These are phyloP conservation scores for Peromyscus eremicus DNA, from an alignment of 2,797 vertebrate species.

Conservation along the genomic window DNA sequence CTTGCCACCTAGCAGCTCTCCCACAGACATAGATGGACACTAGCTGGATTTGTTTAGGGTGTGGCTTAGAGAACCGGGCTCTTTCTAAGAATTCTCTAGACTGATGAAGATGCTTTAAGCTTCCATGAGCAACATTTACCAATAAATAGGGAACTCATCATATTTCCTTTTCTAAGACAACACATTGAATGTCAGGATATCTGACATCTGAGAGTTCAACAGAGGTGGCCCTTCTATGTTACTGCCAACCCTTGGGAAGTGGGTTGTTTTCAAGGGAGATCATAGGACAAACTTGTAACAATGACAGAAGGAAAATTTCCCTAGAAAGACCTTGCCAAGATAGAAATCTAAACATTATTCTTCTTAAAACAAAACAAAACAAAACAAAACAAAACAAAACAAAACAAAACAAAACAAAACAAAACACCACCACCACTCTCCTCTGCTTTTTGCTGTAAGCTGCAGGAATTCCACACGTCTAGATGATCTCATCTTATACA, in stretches of 20 bases:
- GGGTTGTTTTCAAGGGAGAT: neutral
- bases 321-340: neutral
- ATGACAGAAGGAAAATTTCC: neutral
- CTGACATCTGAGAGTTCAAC: neutral
- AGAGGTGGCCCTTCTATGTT: neutral
- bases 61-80: neutral
- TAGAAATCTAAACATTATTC: neutral
- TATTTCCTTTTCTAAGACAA: neutral
- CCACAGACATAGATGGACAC: neutral
- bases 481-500: neutral
- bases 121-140: neutral
- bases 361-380: neutral
- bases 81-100: slow-evolving; percentile 31
- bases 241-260: neutral
- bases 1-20: neutral
- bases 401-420: too few relatives aligned
- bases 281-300: neutral
- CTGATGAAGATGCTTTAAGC: neutral
- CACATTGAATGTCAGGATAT: neutral
- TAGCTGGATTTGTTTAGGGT: neutral
- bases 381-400: neutral
- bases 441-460: neutral
- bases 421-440: neutral
- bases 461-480: neutral
- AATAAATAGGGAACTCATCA: neutral